Conservation (phyloP, 2,888 invertebrate genomes). For the Cylindroiulus punctatus region DNA sequence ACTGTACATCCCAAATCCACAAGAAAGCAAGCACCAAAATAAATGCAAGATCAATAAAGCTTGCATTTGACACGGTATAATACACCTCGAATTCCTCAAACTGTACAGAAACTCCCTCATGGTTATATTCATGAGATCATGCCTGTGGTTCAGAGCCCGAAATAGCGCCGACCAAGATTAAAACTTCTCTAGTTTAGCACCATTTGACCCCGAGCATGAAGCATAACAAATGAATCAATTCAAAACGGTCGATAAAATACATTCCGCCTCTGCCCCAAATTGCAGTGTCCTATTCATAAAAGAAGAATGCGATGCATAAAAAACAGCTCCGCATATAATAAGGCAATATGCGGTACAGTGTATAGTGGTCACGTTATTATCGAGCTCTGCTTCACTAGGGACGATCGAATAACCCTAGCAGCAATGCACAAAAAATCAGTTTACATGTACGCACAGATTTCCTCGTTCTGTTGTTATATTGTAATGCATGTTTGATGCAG, state of each 20-base stretch:
- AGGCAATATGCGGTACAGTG: neutral
- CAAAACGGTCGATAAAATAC: conserved; percentile 7
- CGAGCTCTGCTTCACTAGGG: neutral
- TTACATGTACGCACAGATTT: neutral
- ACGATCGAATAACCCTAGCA: neutral
- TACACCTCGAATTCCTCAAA: neutral
- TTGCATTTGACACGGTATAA: neutral
- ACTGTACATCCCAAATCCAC: too few species aligned
- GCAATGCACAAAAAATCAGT: too few species aligned
- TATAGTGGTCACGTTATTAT: neutral
- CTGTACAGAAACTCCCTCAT: neutral
- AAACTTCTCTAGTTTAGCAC: neutral
- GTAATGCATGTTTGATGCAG: neutral
- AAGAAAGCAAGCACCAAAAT: neutral
- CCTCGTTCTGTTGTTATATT: neutral
- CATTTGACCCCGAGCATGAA: neutral
- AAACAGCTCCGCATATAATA: neutral
- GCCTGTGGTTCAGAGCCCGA: neutral
- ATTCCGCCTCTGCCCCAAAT: neutral
- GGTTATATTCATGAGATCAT: neutral
- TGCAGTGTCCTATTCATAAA: neutral
- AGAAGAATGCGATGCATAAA: neutral
- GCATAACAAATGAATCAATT: conserved; percentile 38
- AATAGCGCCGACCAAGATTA: neutral
- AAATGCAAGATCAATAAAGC: neutral